Percentiles rank a stretch among this genome's conserved stretches.
Evolutionary conservation across 2,888 invertebrate species (phyloP).

Genomic region (Leptopilina drosophilae): DNA sequence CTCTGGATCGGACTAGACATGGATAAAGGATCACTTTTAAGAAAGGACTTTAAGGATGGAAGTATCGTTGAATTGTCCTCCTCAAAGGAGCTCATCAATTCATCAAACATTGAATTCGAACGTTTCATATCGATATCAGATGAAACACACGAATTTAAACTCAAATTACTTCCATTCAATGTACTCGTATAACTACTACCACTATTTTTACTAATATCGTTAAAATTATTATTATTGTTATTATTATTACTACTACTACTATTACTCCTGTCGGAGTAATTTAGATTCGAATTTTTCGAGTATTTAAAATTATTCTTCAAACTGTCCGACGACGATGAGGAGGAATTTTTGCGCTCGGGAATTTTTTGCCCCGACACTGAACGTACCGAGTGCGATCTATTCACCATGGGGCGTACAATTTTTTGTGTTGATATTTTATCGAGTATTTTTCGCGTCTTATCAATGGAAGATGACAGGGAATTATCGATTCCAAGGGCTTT

Average conservation of each 20-base stretch:
- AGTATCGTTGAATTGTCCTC: conserved; percentile 79
- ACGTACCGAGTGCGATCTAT: conserved; percentile 66
- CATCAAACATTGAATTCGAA: conserved; percentile 79
- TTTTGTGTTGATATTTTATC: conserved; percentile 59
- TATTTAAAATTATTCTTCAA: conserved; percentile 33
- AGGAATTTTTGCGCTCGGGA: conserved; percentile 60
- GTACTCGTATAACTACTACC: conserved; percentile 55
- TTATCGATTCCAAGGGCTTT: conserved; percentile 61
- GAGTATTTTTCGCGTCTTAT: conserved; percentile 58
- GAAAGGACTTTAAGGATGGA: conserved; percentile 76
- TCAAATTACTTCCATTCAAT: conserved; percentile 67
- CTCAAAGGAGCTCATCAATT: conserved; percentile 84
- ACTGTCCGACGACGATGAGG: conserved; percentile 44
- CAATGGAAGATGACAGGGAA: conserved; percentile 44
- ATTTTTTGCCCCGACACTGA: conserved; percentile 64
- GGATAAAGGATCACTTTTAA: conserved; percentile 72
- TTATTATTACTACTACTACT: too few relatives aligned
- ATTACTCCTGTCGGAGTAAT: conserved; percentile 54
- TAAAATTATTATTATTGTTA: conserved; percentile 43
- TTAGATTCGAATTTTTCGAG: conserved; percentile 45
- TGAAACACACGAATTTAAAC: conserved; percentile 69
- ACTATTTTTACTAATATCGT: conserved; percentile 51
- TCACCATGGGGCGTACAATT: conserved; percentile 56
- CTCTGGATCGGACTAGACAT: conserved; percentile 70
- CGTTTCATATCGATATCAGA: conserved; percentile 70